A percentile compares a stretch with the other conserved stretches of the same genome.
Conservation (phyloP, 2,797 vertebrate genomes). For the Taeniopygia guttata region DNA sequence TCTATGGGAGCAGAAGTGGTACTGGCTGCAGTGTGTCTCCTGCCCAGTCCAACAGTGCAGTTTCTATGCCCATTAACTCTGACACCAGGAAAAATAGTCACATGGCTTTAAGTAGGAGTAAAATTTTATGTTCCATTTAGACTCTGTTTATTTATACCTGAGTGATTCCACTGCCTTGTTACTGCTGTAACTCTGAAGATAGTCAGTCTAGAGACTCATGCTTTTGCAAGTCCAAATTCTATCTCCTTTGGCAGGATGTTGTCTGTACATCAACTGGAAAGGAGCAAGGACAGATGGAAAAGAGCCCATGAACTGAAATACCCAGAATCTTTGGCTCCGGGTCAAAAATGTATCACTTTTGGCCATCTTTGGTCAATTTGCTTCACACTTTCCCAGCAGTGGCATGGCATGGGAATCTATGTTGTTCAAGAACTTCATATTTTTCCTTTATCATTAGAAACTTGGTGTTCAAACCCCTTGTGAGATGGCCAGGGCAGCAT, state of each 20-base stretch:
- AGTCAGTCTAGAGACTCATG: background rate
- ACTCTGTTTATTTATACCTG: background rate
- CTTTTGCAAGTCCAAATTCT: background rate
- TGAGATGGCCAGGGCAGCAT: background rate
- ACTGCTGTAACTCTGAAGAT: background rate
- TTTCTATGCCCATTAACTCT: background rate
- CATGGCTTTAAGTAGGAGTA: background rate
- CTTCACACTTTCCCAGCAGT: background rate
- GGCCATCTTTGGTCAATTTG: background rate
- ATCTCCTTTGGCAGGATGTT: background rate
- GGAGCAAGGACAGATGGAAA: slow-evolving; percentile 13
- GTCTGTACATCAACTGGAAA: background rate
- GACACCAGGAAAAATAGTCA: background rate
- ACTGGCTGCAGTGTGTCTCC: background rate
- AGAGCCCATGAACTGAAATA: slow-evolving; percentile 6
- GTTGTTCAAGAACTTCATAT: background rate
- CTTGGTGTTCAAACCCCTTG: background rate
- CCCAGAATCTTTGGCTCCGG: background rate
- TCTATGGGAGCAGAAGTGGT: rapidly evolving
- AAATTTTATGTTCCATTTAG: background rate
- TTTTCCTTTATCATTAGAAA: background rate
- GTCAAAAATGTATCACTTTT: background rate
- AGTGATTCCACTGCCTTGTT: background rate
- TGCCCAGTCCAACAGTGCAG: background rate
- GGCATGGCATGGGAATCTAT: background rate